Base-by-base conservation (phyloP, 2,888 invertebrate species). In the Agonopterix alstromeriana region DNA sequence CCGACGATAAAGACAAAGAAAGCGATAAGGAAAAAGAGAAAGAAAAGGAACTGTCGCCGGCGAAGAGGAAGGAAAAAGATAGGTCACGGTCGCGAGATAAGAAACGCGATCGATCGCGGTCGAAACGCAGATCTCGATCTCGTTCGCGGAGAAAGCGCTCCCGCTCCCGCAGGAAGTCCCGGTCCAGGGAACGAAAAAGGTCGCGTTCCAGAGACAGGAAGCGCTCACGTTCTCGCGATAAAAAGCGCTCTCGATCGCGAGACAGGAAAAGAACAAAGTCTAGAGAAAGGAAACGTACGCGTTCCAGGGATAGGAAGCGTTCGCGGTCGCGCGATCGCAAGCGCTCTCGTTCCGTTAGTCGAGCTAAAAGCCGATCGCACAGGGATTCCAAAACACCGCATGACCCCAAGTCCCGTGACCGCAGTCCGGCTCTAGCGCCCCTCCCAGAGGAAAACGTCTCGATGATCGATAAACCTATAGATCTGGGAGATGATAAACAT, bases 61-160 rank as follows among this genome's bases (percentile, higher is more conserved):
- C 78, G 2, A 85, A 78, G 62, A 90, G 90, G 54, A 89, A 90
- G 54, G 27, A 27, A 7, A 82, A 77, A 54, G 90, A 90, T 10
- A 68, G 83, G 2, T 87, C 87, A 3, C 73, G 71, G n/a, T 88
- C 89, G 4, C 77, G 80, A 48, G 89, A 89, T 8, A 81, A 73
- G 42, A 86, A 86, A 47, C 76, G 83, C 2, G 87, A 88, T 10
- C 71, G 89, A 3, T 88, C 93, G 0, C 85, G 92, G 1, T 93
- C 93, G 40, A 89, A 90, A 47, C 91, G 92, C 66, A 75, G 91
- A 12, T 91, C 91, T n/a, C 82, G 91, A 35, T 92, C 92, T 0
- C 82, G 92, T 42, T 85, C 85, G 1, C 69, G 78, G 40, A 76
- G 84, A 64, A 90, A 77, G 75, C 88, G 85, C 0, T 86, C 90